Percentiles rank a stretch among this genome's conserved stretches.
Conservation (phyloP, 92 coral and sea anemone species). For the Bergia sp. region DNA sequence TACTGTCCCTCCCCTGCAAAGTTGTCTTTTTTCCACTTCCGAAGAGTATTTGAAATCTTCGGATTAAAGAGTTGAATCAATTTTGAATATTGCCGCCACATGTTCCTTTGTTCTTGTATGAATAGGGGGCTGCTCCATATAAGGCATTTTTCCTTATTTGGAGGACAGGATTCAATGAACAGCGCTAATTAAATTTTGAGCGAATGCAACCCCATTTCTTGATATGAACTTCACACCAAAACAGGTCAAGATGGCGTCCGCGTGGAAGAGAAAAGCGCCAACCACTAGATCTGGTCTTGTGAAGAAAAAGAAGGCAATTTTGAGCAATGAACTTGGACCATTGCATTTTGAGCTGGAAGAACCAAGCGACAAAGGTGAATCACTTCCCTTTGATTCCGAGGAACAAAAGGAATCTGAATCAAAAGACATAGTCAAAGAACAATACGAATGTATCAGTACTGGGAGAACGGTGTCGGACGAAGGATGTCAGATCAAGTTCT, state of each 20-base stretch:
- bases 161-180: too few relatives aligned
- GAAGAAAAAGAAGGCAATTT: constrained; percentile 20
- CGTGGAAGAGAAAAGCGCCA: constrained; percentile 50
- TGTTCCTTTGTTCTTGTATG: too few relatives aligned
- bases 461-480: not conserved
- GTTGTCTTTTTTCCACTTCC: too few relatives aligned
- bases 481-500: constrained; percentile 33
- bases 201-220: too few relatives aligned
- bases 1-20: too few relatives aligned
- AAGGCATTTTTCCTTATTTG: too few relatives aligned
- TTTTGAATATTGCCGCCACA: too few relatives aligned
- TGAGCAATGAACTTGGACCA: not conserved
- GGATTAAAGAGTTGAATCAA: too few relatives aligned
- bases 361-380: constrained; percentile 2
- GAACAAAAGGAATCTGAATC: constrained; percentile 15
- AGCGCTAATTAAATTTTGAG: too few relatives aligned
- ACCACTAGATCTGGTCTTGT: constrained; percentile 26
- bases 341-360: not conserved
- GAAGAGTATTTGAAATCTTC: too few relatives aligned
- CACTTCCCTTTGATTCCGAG: not conserved
- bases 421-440: constrained; percentile 12
- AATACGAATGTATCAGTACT: not conserved
- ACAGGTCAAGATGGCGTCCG: constrained; percentile 11
- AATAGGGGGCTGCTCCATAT: too few relatives aligned
- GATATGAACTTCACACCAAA: constrained; percentile 15